Conservation (phyloP, 2,113 vertebrate species). For the Trogon surrucura region DNA sequence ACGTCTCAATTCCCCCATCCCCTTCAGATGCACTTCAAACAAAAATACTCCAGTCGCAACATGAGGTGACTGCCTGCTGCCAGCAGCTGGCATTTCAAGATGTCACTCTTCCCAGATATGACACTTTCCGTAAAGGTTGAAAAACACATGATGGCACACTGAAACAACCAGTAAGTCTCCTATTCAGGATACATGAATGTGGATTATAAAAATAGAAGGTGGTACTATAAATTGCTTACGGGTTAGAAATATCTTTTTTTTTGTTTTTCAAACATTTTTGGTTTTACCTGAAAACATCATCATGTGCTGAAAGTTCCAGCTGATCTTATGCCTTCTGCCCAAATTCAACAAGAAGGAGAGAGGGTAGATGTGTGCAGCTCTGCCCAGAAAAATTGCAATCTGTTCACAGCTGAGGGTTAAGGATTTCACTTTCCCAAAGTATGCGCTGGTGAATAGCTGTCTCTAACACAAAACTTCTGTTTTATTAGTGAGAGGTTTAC, state of each 20-base stretch:
- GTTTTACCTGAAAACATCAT: constrained; percentile 97
- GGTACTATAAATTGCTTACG: background rate
- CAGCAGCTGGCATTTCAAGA: background rate
- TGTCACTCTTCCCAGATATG: background rate
- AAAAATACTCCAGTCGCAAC: background rate
- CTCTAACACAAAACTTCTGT: background rate
- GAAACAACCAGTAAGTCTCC: background rate
- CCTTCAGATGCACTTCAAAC: background rate
- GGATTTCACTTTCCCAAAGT: constrained; percentile 43
- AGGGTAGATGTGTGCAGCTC: constrained; percentile 94
- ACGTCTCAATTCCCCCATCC: background rate
- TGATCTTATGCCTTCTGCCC: constrained; percentile 94
- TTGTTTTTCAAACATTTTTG: background rate
- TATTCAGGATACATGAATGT: background rate
- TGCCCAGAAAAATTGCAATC: constrained; percentile 92
- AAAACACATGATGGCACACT: background rate
- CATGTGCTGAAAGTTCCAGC: constrained; percentile 97
- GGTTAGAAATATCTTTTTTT: background rate
- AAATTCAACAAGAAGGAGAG: constrained; percentile 96
- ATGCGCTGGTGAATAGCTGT: background rate
- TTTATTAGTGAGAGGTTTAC: background rate
- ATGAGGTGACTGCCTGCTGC: background rate
- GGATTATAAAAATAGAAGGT: background rate
- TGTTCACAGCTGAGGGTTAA: constrained; percentile 78
- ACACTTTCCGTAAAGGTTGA: background rate